Evolutionary conservation across 64 coral and sea anemone species (phyloP).

Genomic region (Pocillopora damicornis): DNA sequence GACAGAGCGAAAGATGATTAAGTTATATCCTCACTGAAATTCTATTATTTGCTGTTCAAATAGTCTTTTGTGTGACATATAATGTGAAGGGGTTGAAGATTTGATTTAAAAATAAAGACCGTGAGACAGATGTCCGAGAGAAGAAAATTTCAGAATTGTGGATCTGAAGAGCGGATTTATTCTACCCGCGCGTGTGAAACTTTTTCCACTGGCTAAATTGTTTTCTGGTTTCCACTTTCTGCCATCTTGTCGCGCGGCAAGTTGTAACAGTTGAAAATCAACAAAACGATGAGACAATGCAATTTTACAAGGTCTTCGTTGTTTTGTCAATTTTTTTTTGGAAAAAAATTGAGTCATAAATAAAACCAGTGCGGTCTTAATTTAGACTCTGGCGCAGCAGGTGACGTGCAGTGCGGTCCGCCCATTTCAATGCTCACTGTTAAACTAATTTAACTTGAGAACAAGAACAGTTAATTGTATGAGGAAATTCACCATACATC

Average conservation of each 20-base stretch:
- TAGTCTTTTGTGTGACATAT: constrained; percentile 43
- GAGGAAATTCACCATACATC: constrained; percentile 17
- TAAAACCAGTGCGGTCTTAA: constrained; percentile 1
- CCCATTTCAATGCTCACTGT: constrained; percentile 4
- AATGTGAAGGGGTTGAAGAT: constrained; percentile 5
- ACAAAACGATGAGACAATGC: neutral
- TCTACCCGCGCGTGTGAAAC: neutral
- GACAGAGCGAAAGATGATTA: neutral
- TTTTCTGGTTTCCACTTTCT: neutral
- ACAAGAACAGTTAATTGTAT: constrained; percentile 26
- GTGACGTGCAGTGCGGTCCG: neutral
- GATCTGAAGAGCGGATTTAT: constrained; percentile 12
- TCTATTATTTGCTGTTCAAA: constrained; percentile 37
- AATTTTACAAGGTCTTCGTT: neutral
- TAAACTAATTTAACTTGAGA: constrained; percentile 30
- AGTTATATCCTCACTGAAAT: constrained; percentile 1
- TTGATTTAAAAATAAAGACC: constrained; percentile 28
- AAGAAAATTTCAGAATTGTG: constrained; percentile 12
- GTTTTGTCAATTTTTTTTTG: neutral
- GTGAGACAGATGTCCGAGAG: neutral
- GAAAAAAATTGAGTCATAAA: neutral
- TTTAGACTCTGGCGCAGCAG: neutral
- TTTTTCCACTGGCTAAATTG: neutral
- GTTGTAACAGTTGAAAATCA: neutral
- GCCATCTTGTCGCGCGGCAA: neutral